A percentile compares a stretch with the other conserved stretches of the same genome.
Evolutionary conservation across 1,140 invertebrate species (phyloP).

Genomic region (Tetramorium alpestre): DNA sequence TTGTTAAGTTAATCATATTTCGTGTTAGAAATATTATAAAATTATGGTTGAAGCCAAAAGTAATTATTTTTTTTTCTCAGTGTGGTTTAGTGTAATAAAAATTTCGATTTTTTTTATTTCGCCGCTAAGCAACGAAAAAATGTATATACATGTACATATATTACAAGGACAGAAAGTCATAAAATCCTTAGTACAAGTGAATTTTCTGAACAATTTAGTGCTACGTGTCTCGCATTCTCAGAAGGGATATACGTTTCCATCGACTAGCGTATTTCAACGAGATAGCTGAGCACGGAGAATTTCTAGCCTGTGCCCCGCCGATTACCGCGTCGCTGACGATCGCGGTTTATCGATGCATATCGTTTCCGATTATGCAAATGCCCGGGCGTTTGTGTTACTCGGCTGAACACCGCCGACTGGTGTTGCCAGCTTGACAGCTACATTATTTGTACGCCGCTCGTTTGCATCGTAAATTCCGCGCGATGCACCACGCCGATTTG

Average conservation of each 20-base stretch:
- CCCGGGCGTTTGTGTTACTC: conserved; percentile 42
- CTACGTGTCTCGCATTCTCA: neutral
- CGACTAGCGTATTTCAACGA: conserved; percentile 38
- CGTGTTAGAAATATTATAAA: too few relatives aligned
- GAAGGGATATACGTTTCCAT: neutral
- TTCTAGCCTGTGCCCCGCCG: conserved; percentile 11
- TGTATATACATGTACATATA: too few relatives aligned
- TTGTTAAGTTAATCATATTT: too few relatives aligned
- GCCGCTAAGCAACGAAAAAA: neutral
- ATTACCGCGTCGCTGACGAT: conserved; percentile 41
- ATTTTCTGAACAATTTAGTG: neutral
- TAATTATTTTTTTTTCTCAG: too few relatives aligned
- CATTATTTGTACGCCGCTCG: conserved; percentile 65
- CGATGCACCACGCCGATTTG: conserved; percentile 46
- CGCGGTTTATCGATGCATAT: conserved; percentile 71
- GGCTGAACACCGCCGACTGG: conserved; percentile 52
- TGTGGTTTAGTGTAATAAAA: too few relatives aligned
- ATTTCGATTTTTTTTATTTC: neutral
- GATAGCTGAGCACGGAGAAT: conserved; percentile 55
- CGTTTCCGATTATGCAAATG: conserved; percentile 72
- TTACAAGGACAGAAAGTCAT: neutral
- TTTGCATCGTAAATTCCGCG: conserved; percentile 57
- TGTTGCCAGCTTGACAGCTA: conserved; percentile 61
- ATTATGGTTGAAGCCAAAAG: too few relatives aligned
- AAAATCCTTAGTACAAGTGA: neutral